These are phyloP conservation scores for Pteromalus puparum DNA, from an alignment of 1,140 invertebrate species.

Conservation along the genomic window DNA sequence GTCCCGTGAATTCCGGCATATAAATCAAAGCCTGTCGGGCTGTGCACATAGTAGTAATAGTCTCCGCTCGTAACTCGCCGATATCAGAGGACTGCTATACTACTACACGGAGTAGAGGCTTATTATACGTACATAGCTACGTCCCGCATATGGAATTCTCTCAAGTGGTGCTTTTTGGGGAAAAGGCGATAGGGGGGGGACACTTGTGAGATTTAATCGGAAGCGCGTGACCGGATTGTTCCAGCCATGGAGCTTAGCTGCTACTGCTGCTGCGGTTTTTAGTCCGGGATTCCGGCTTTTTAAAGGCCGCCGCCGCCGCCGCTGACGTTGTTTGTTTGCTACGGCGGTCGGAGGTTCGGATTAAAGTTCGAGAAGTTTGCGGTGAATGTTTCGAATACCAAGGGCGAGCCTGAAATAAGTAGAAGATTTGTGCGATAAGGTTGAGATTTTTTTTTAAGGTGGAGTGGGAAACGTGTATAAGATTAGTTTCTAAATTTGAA, in stretches of 20 bases:
- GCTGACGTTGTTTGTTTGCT: neutral
- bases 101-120: constrained; percentile 64
- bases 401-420: neutral
- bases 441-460: neutral
- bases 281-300: neutral
- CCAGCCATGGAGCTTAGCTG: neutral
- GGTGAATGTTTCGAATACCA: constrained; percentile 3
- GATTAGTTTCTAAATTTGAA: too few species aligned
- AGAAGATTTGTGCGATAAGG: neutral
- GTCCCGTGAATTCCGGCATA: constrained; percentile 62
- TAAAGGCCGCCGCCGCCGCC: neutral
- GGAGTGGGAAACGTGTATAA: too few species aligned
- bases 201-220: constrained; percentile 35
- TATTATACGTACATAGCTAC: neutral
- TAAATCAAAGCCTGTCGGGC: constrained; percentile 73
- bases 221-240: constrained; percentile 1
- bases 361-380: constrained; percentile 4
- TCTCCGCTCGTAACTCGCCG: constrained; percentile 70
- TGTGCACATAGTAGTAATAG: constrained; percentile 65
- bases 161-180: constrained; percentile 60
- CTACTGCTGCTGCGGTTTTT: neutral
- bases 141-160: constrained; percentile 73
- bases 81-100: constrained; percentile 74
- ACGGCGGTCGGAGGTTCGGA: neutral
- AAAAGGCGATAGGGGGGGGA: neutral